Percentiles rank a stretch among this genome's conserved stretches.
These are phyloP conservation scores for Sardina pilchardus DNA, from an alignment of 2,113 vertebrate species.

Conservation along the genomic window DNA sequence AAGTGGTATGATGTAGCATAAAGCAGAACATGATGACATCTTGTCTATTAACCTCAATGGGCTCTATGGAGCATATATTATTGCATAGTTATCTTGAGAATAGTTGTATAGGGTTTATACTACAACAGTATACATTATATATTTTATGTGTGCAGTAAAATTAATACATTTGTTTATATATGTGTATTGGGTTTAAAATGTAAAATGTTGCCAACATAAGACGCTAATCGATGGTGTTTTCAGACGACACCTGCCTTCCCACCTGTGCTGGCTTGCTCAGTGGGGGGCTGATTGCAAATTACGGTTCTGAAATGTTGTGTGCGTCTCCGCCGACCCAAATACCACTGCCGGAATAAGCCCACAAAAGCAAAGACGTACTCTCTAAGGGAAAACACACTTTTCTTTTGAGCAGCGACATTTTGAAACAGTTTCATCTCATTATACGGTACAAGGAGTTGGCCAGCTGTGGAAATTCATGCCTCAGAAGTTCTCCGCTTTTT, in stretches of 20 bases:
- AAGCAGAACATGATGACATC: too few species aligned
- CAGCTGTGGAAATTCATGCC: neutral
- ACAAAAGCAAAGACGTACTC: neutral
- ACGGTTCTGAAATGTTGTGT: conserved; percentile 3
- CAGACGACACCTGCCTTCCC: neutral
- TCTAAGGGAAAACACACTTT: neutral
- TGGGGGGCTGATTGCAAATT: neutral
- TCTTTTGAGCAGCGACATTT: neutral
- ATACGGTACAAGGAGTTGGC: neutral
- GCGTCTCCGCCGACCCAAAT: conserved; percentile 14
- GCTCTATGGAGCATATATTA: too few species aligned
- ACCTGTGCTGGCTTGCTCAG: neutral
- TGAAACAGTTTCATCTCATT: neutral
- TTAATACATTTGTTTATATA: too few species aligned
- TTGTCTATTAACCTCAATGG: too few species aligned
- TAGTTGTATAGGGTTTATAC: too few species aligned
- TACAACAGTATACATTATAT: too few species aligned
- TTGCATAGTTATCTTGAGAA: too few species aligned
- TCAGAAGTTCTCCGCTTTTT: neutral
- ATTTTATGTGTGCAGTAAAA: too few species aligned
- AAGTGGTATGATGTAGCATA: too few species aligned
- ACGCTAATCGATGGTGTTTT: neutral
- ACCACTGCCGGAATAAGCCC: neutral
- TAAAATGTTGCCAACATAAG: too few species aligned
- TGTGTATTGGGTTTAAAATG: too few species aligned